phyloP scores from a whole-genome alignment of 2,113 vertebrate genomes.

The Eurystomus gularis region DNA sequence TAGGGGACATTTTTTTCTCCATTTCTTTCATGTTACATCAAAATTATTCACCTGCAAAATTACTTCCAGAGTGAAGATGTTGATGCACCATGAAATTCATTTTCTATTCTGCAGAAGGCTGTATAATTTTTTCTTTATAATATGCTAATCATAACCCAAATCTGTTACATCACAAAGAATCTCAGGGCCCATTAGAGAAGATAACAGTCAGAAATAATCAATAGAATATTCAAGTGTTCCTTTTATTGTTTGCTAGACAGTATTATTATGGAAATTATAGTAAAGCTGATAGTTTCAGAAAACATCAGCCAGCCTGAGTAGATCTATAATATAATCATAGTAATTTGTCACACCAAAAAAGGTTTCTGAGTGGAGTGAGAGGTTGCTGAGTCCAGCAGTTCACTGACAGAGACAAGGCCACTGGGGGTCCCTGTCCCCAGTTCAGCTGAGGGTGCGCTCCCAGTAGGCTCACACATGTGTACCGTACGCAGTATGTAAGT shows the following conservation, averaged over 20 bases:
- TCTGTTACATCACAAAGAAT: not conserved
- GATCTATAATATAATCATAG: not conserved
- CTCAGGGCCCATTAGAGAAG: not conserved
- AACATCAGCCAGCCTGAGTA: not conserved
- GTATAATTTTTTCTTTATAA: not conserved
- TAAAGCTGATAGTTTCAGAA: not conserved
- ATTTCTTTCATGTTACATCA: not conserved
- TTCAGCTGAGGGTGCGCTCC: rapidly evolving
- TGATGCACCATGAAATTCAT: not conserved
- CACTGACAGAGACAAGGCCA: not conserved
- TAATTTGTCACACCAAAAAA: not conserved
- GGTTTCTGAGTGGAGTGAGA: not conserved
- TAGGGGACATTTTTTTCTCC: not conserved
- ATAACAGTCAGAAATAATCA: not conserved
- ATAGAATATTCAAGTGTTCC: not conserved
- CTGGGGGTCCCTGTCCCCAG: not conserved
- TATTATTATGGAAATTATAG: not conserved
- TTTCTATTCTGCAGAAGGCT: not conserved
- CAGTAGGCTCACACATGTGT: not conserved
- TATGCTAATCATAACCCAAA: not conserved
- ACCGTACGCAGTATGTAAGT: not conserved
- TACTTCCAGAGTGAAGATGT: not conserved
- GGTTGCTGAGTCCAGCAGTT: not conserved
- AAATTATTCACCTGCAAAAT: not conserved
- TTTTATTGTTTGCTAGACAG: not conserved